Base-by-base conservation (phyloP, 2,888 invertebrate species). In the Hipparchia sbordonii region DNA sequence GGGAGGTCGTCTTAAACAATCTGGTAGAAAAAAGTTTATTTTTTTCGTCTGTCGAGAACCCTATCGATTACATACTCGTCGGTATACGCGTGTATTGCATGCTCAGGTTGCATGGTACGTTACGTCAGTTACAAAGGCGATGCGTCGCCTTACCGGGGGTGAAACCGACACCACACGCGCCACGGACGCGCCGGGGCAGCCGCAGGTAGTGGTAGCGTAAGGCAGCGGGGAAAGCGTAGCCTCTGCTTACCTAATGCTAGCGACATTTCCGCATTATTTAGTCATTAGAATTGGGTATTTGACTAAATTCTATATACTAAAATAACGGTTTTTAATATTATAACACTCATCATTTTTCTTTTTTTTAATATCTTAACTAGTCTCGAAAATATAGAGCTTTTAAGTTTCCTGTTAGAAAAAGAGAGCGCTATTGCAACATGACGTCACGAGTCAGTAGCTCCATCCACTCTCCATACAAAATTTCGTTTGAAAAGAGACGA, bases 91-190 rank as follows among this genome's bases (percentile, higher is more conserved):
- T 75, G 74, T 72, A 60, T 62, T 54, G 23, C 7, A 13, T 13
- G 7, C 54, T 56, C 6, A 59, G 52, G 67, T 23, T 23, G 23
- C 23, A 23, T 23, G 23, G 79, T 82, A 78, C 79, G 76, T 79
- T 65, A 76, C 39, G 10, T 23, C 23, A 39, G 59, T 12, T 33
- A 60, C 59, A 39, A 59, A 62, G 75, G 71, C 76, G 75, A 76
- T 71, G 67, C 61, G 74, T 67, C 72, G 62, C 83, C 83, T 71
- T 79, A 74, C 78, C 79, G 76, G 84, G 82, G 78, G 85, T 76
- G 84, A 85, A 83, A 85, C 76, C 68, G 75, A 76, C 74, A 75
- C 75, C n/a, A 56, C 56, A 13, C 13, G 56, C 13, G 7, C n/a
- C 13, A 13, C n/a, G 13, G 6, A 2, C 13, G 13, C 56, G 23